phyloP scores from a whole-genome alignment of 2,797 vertebrate species.

The Nyctalus aviator region DNA sequence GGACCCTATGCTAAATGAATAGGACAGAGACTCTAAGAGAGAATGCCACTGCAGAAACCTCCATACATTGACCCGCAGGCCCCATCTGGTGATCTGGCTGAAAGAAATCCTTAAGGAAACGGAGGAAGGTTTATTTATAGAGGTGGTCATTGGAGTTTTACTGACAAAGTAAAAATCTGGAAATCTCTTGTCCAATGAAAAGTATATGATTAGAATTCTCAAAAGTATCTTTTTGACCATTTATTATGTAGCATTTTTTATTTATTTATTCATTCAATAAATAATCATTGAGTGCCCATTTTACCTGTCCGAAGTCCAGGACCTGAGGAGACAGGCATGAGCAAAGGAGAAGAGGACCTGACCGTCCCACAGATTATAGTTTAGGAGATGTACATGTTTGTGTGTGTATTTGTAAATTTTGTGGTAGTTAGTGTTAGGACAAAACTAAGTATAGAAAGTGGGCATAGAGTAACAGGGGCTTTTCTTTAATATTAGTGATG shows the following conservation, averaged over 20 bases:
- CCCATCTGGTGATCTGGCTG: background rate
- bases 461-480: background rate
- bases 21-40: background rate
- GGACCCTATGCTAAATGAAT: too few relatives aligned
- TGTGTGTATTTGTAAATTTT: background rate
- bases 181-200: background rate
- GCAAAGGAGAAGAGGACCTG: background rate
- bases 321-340: background rate
- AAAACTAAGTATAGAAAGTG: background rate
- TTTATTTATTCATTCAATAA: background rate
- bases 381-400: fast-evolving
- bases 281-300: background rate
- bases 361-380: fast-evolving
- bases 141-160: background rate
- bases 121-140: background rate
- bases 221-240: background rate
- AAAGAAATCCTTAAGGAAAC: background rate
- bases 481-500: background rate
- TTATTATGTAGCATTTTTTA: background rate
- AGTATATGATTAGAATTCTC: background rate
- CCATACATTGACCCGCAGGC: fast-evolving
- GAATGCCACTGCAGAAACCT: background rate
- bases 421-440: background rate
- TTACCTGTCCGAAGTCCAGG: background rate
- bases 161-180: background rate